Base-by-base conservation (phyloP, 2,888 invertebrate genomes). In the Parnassius glacialis region DNA sequence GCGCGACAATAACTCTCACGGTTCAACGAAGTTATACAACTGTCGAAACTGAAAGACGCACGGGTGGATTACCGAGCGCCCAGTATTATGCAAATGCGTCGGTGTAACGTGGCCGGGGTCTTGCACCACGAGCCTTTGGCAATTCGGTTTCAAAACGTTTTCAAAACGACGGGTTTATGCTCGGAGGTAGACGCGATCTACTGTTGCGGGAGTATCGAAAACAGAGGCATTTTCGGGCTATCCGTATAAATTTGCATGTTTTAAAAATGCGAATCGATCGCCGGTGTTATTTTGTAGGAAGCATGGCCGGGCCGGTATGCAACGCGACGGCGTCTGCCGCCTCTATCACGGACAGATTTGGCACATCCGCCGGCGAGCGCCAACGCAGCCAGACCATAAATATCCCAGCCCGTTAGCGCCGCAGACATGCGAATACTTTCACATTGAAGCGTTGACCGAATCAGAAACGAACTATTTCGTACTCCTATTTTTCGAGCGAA, bases 51-150 rank as follows among this genome's bases (percentile, higher is more conserved):
- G 59, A 64, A 73, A 78, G 74, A 80, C 77, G 76, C 76, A 71
- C 79, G 72, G 74, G 74, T 72, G 75, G 80, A 81, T 83, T 84
- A 82, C 85, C 65, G 76, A 79, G 83, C 81, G 85, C 81, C 82
- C 81, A 74, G 83, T 81, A 82, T 90, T 90, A 90, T 90, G 90
- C 87, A 90, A 90, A 90, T 88, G 79, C 76, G 76, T 79, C 80
- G 81, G 76, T 83, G 87, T 84, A 86, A 87, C 83, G 80, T 83
- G 79, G 82, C 85, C 48, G 48, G 48, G 13, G 48, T 48, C n/a
- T 91, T 90, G 85, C 89, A 87, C 89, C 89, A 90, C 82, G 83
- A 76, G 68, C 78, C 88, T 87, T 84, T 87, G 79, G 88, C 87
- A 88, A 89, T 79, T 78, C 69, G 73, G 83, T 90, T 90, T 87